Evolutionary conservation across 2,888 invertebrate species (phyloP).

Genomic region (Drosophila mettleri): DNA sequence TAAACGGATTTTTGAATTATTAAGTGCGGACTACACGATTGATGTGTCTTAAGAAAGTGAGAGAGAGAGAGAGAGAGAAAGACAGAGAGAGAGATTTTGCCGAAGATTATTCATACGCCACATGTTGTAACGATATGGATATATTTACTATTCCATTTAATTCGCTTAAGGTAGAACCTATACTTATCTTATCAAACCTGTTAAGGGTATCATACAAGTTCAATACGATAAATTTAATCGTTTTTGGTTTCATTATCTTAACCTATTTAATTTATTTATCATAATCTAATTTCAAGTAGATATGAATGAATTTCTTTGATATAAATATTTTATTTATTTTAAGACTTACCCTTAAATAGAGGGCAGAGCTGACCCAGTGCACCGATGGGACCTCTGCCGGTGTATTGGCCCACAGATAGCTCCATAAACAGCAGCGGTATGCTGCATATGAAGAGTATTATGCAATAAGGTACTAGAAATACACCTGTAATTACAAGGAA

Average conservation of each 20-base stretch:
- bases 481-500: constrained; percentile 88
- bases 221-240: not conserved
- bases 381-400: constrained; percentile 95
- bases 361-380: constrained; percentile 96
- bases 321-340: too few relatives aligned
- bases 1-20: constrained; percentile 14
- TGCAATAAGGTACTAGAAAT: constrained; percentile 97
- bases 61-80: too few relatives aligned
- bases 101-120: not conserved
- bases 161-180: not conserved
- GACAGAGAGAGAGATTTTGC: not conserved
- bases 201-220: not conserved
- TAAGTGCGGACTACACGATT: not conserved
- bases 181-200: not conserved
- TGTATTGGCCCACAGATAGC: constrained; percentile 95
- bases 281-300: not conserved
- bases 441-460: constrained; percentile 95
- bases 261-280: not conserved
- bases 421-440: constrained; percentile 98
- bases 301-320: not conserved
- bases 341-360: constrained; percentile 92
- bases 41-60: not conserved
- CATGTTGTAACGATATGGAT: not conserved
- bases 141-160: not conserved
- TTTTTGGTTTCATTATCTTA: not conserved